These are phyloP conservation scores for Okamejei kenojei DNA, from an alignment of 2,797 vertebrate species.

Conservation along the genomic window DNA sequence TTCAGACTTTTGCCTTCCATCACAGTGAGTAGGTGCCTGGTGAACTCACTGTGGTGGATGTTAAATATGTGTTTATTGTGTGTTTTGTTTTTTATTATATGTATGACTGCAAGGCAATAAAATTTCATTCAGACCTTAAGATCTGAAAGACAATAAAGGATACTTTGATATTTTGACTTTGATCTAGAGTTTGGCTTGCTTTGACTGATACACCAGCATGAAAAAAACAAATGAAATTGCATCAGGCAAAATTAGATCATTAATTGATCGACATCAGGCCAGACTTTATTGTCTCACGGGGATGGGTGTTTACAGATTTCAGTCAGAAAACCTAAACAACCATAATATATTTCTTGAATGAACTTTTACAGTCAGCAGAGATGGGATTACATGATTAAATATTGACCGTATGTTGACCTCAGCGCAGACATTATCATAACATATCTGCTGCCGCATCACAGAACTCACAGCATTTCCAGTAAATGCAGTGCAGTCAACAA, in stretches of 20 bases:
- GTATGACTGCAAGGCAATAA: too few species aligned
- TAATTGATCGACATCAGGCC: background rate
- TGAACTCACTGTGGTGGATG: too few species aligned
- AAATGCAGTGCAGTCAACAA: background rate
- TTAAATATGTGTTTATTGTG: too few species aligned
- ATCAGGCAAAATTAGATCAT: background rate
- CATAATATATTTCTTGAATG: background rate
- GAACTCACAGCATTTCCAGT: background rate
- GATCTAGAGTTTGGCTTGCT: background rate
- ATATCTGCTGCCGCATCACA: background rate
- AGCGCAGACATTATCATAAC: background rate
- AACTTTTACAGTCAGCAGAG: background rate
- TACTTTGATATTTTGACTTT: too few species aligned
- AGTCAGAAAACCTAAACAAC: conserved; percentile 6
- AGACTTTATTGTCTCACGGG: background rate
- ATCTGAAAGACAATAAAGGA: too few species aligned
- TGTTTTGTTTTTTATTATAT: too few species aligned
- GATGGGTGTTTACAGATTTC: background rate
- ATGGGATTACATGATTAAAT: background rate
- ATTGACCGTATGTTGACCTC: background rate
- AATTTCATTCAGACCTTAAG: too few species aligned
- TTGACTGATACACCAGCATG: background rate
- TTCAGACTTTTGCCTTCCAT: too few species aligned
- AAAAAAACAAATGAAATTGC: background rate
- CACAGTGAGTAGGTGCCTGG: too few species aligned